A percentile compares a stretch with the other conserved stretches of the same genome.
These are phyloP conservation scores for Macropus fuliginosus DNA, from an alignment of 2,797 vertebrate genomes.

Conservation along the genomic window DNA sequence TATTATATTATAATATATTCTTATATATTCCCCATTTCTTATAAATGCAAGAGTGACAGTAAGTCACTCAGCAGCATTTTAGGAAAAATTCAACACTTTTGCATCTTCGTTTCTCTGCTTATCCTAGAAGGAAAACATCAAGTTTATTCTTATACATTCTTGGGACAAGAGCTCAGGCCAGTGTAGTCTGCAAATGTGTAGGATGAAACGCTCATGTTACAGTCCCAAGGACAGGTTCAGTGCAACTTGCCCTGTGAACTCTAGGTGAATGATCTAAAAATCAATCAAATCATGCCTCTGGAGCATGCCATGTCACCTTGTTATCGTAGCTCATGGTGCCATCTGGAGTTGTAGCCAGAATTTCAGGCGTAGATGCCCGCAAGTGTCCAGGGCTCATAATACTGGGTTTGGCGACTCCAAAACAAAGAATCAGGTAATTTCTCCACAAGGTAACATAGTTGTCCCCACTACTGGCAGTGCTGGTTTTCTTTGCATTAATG, in stretches of 20 bases:
- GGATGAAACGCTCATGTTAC: conserved; percentile 56
- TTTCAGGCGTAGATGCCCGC: conserved; percentile 97
- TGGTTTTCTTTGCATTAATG: conserved; percentile 98
- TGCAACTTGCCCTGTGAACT: conserved; percentile 38
- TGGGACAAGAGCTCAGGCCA: conserved; percentile 35
- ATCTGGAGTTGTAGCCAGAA: conserved; percentile 97
- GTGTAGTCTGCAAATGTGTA: conserved; percentile 61
- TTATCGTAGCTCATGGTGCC: conserved; percentile 97
- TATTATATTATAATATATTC: too few relatives aligned
- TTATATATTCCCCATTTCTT: neutral
- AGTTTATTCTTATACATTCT: conserved; percentile 26
- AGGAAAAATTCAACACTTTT: conserved; percentile 19
- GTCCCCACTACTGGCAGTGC: conserved; percentile 92
- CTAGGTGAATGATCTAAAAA: conserved; percentile 72
- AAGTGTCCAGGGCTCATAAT: conserved; percentile 99
- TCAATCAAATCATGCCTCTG: conserved; percentile 58
- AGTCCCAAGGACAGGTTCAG: conserved; percentile 70
- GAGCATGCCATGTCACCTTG: conserved; percentile 85
- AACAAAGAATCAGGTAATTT: conserved; percentile 98
- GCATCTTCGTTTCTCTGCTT: conserved; percentile 14
- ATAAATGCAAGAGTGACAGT: neutral
- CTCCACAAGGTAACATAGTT: conserved; percentile 97
- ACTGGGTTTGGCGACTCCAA: conserved; percentile 98
- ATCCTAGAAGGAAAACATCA: conserved; percentile 8
- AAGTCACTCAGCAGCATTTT: neutral